phyloP scores from a whole-genome alignment of 2,888 invertebrate genomes.

The Tridacna gigas region DNA sequence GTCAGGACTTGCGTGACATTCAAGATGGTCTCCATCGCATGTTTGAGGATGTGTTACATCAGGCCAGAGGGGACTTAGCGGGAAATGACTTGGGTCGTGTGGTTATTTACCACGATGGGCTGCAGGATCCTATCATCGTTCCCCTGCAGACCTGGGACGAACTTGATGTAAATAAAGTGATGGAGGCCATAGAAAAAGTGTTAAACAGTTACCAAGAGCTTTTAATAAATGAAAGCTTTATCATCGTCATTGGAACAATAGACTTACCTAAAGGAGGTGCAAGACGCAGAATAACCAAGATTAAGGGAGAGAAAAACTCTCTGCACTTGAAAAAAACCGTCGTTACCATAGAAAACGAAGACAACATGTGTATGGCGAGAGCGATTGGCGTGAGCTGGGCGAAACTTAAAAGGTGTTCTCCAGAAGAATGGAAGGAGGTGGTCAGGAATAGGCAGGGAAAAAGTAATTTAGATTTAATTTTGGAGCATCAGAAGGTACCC shows the following conservation, averaged over 20 bases:
- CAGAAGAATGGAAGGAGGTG: constrained; percentile 33
- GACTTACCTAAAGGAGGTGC: constrained; percentile 36
- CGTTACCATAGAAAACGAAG: constrained; percentile 24
- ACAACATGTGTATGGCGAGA: constrained; percentile 29
- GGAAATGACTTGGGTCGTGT: constrained; percentile 46
- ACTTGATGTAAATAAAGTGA: constrained; percentile 27
- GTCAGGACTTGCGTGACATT: constrained; percentile 29
- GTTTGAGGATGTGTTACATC: constrained; percentile 39
- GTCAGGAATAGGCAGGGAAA: constrained; percentile 15
- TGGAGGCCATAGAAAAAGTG: constrained; percentile 50
- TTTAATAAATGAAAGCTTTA: constrained; percentile 41
- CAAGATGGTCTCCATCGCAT: constrained; percentile 30
- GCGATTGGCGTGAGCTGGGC: constrained; percentile 26
- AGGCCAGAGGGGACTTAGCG: constrained; percentile 25
- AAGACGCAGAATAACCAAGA: constrained; percentile 19
- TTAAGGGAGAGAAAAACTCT: constrained; percentile 29
- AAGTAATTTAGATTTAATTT: constrained; percentile 30
- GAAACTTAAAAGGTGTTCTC: constrained; percentile 7
- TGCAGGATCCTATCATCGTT: constrained; percentile 51
- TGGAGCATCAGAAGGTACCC: constrained; percentile 45
- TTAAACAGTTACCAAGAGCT: constrained; percentile 59
- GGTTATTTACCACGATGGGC: constrained; percentile 46
- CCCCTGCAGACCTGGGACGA: constrained; percentile 50
- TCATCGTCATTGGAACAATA: constrained; percentile 43
- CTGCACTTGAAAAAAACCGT: constrained; percentile 25